phyloP scores from a whole-genome alignment of 1,140 invertebrate species.

The Xylocopa sonorina region DNA sequence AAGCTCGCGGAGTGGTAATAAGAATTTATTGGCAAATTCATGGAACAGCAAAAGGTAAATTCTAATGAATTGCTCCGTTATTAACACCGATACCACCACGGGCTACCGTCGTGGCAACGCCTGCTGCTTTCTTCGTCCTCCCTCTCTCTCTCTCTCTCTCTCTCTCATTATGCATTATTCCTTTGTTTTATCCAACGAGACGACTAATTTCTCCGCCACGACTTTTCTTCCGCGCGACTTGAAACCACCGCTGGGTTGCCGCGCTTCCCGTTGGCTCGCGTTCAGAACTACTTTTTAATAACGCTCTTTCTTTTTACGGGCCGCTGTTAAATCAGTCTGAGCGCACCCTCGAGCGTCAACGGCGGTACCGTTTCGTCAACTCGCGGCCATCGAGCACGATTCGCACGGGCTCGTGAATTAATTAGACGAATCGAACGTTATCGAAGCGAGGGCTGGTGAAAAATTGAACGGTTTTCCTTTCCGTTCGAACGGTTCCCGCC shows the following conservation, averaged over 20 bases:
- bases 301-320: constrained; percentile 38
- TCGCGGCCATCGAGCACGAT: not conserved
- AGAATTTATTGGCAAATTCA: constrained; percentile 62
- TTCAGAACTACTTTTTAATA: constrained; percentile 64
- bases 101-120: not conserved
- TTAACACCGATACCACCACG: constrained; percentile 41
- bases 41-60: constrained; percentile 49
- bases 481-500: too few species aligned
- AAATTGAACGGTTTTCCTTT: not conserved
- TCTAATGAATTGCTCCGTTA: constrained; percentile 62
- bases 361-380: constrained; percentile 30
- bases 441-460: not conserved
- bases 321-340: constrained; percentile 37
- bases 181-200: constrained; percentile 7
- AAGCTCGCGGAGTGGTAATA: constrained; percentile 34
- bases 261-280: constrained; percentile 58
- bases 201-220: constrained; percentile 16
- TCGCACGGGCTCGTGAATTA: not conserved
- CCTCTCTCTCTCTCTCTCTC: too few species aligned
- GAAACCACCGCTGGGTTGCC: constrained; percentile 32
- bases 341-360: constrained; percentile 36
- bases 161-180: not conserved
- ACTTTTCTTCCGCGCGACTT: not conserved
- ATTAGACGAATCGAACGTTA: constrained; percentile 1
- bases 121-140: not conserved